Percentiles rank a stretch among this genome's conserved stretches.
These are phyloP conservation scores for Xyrichtys novacula DNA, from an alignment of 2,797 vertebrate species.

Conservation along the genomic window DNA sequence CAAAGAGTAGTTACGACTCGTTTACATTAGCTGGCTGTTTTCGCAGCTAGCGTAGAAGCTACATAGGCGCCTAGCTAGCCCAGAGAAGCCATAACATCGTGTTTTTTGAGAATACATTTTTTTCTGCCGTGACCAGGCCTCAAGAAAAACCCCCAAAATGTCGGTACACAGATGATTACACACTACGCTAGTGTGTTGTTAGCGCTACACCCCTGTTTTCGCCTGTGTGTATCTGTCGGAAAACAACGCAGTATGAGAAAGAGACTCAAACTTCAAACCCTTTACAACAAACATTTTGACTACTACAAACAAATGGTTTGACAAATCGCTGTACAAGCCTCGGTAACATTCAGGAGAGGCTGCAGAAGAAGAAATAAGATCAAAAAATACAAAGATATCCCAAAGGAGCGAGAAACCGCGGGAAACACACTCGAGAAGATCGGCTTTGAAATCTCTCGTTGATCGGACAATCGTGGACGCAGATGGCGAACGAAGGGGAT, in stretches of 20 bases:
- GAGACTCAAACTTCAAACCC: slow-evolving; percentile 44
- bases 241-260: slow-evolving; percentile 43
- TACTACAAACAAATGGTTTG: slow-evolving; percentile 47
- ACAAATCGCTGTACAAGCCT: slow-evolving; percentile 46
- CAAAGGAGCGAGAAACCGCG: slow-evolving; percentile 44
- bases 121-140: slow-evolving; percentile 9
- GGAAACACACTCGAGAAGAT: slow-evolving; percentile 48
- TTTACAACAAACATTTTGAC: slow-evolving; percentile 46
- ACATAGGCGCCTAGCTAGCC: not conserved
- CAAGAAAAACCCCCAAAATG: not conserved
- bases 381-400: slow-evolving; percentile 55
- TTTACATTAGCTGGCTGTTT: too few species aligned
- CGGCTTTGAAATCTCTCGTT: slow-evolving; percentile 23
- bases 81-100: not conserved
- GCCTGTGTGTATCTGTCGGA: slow-evolving; percentile 48
- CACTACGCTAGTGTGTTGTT: not conserved
- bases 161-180: not conserved
- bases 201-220: slow-evolving; percentile 1
- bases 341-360: slow-evolving; percentile 46
- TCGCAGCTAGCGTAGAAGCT: not conserved
- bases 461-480: slow-evolving; percentile 38
- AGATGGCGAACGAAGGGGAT: slow-evolving; percentile 10
- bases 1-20: not conserved
- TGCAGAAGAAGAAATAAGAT: slow-evolving; percentile 48
- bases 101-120: not conserved